Evolutionary conservation across 2,888 invertebrate genomes (phyloP).

Genomic region (Nysson spinosus): DNA sequence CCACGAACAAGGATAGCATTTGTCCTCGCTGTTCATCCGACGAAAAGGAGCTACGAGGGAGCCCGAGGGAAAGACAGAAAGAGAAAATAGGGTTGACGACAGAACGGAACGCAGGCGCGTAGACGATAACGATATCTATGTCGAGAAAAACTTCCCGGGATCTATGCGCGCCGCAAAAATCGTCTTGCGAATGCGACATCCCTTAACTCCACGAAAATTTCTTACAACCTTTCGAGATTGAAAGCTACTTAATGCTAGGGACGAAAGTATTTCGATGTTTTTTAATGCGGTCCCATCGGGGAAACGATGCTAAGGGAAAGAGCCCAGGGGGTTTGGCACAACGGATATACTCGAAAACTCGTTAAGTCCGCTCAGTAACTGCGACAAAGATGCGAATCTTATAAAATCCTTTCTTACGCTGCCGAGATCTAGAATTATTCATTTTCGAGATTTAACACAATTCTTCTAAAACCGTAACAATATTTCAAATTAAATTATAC

Average conservation of each 20-base stretch:
- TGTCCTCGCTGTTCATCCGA: slow-evolving; percentile 42
- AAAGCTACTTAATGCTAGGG: slow-evolving; percentile 29
- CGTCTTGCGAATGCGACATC: slow-evolving; percentile 51
- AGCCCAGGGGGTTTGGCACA: slow-evolving; percentile 6
- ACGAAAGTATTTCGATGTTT: slow-evolving; percentile 29
- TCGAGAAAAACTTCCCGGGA: slow-evolving; percentile 22
- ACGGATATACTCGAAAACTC: slow-evolving; percentile 30
- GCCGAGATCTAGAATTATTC: too few species aligned
- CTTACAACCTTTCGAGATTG: slow-evolving; percentile 7
- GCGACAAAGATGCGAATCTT: not conserved
- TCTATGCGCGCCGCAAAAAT: slow-evolving; percentile 47
- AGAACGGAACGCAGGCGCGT: slow-evolving; percentile 39
- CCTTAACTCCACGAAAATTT: slow-evolving; percentile 32
- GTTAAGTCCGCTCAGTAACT: slow-evolving; percentile 15
- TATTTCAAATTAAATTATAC: too few species aligned
- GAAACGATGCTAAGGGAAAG: not conserved
- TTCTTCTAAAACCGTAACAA: too few species aligned
- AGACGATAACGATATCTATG: not conserved
- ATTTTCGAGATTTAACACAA: too few species aligned
- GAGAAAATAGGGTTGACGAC: slow-evolving; percentile 2
- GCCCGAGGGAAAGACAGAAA: slow-evolving; percentile 9
- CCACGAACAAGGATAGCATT: slow-evolving; percentile 51
- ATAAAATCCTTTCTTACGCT: not conserved
- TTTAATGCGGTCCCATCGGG: too few species aligned
- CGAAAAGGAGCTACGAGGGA: slow-evolving; percentile 26